These are phyloP conservation scores for Cercopithecus petaurista DNA, from an alignment of 2,797 vertebrate genomes.

Conservation along the genomic window DNA sequence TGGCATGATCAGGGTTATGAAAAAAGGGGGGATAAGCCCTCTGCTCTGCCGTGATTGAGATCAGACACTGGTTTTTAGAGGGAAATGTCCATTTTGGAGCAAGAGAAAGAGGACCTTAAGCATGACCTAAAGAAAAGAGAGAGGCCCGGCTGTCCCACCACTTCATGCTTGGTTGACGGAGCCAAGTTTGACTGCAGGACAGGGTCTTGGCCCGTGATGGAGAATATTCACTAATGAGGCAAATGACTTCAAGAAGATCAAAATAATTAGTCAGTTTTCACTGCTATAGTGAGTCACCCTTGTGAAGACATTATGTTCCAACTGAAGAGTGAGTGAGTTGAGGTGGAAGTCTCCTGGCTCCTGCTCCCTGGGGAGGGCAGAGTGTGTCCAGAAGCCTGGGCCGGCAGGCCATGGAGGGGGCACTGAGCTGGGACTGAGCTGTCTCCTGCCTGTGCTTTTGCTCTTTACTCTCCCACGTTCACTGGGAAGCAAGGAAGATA, in stretches of 20 bases:
- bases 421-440: background rate
- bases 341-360: slow-evolving; percentile 61
- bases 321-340: slow-evolving; percentile 57
- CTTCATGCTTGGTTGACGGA: background rate
- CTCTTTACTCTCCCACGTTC: background rate
- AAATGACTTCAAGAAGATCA: slow-evolving; percentile 70
- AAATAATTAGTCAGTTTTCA: slow-evolving; percentile 74
- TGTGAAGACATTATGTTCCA: slow-evolving; percentile 77
- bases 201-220: slow-evolving; percentile 44
- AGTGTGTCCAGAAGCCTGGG: slow-evolving; percentile 57
- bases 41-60: background rate
- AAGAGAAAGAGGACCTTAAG: background rate
- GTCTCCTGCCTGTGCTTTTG: background rate
- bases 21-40: background rate
- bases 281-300: slow-evolving; percentile 79
- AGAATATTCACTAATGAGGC: slow-evolving; percentile 58
- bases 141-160: background rate
- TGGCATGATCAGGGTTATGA: background rate
- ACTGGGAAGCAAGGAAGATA: background rate
- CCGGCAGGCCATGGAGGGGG: slow-evolving; percentile 58
- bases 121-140: background rate
- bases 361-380: slow-evolving; percentile 51
- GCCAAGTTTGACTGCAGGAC: slow-evolving; percentile 28
- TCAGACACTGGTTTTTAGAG: background rate
- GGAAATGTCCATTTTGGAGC: background rate